A percentile compares a stretch with the other conserved stretches of the same genome.
These are phyloP conservation scores for Excalfactoria chinensis DNA, from an alignment of 2,113 vertebrate genomes.

Conservation along the genomic window DNA sequence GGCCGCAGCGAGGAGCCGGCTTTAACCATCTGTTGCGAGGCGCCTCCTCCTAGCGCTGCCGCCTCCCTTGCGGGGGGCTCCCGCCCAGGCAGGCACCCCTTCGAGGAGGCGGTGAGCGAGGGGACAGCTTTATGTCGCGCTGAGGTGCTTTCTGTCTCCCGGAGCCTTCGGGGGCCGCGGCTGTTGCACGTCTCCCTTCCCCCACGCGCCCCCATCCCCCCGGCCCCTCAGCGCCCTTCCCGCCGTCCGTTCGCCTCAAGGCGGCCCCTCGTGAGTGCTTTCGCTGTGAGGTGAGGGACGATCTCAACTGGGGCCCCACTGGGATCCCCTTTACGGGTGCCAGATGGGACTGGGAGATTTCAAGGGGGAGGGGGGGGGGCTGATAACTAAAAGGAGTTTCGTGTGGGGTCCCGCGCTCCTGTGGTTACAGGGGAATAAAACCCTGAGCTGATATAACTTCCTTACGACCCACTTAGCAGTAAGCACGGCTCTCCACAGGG, in stretches of 20 bases:
- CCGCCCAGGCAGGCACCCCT: neutral
- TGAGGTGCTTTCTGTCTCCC: neutral
- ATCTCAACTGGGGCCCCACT: neutral
- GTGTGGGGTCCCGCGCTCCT: neutral
- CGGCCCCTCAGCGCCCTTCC: no score
- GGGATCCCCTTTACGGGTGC: neutral
- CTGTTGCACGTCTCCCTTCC: neutral
- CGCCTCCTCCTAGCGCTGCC: conserved; percentile 56
- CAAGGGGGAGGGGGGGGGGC: fast-evolving
- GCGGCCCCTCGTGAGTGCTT: no score
- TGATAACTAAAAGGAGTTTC: neutral
- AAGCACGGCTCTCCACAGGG: fast-evolving
- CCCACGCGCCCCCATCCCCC: neutral
- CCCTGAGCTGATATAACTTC: neutral
- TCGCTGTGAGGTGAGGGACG: neutral
- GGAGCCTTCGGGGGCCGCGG: neutral
- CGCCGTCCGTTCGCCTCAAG: no score
- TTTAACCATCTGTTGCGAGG: conserved; percentile 80
- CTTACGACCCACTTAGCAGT: neutral
- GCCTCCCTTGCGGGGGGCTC: neutral
- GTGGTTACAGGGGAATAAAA: neutral
- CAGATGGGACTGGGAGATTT: neutral
- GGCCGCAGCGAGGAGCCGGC: conserved; percentile 34
- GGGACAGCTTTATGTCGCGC: neutral
- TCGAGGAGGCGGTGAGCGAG: neutral